Evolutionary conservation across 2,113 vertebrate species (phyloP).

Genomic region (Caracal caracal): DNA sequence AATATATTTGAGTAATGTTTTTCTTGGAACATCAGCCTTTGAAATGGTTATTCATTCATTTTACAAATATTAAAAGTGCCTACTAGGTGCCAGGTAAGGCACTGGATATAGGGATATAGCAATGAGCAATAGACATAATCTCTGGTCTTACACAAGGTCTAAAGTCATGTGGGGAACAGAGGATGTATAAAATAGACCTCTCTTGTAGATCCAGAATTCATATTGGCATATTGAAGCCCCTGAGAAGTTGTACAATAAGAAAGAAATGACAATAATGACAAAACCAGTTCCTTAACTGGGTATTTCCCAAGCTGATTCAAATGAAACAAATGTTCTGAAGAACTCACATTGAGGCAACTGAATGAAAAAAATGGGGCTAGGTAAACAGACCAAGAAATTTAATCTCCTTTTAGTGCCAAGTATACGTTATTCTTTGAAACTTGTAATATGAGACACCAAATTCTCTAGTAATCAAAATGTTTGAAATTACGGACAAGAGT

Average conservation of each 20-base stretch:
- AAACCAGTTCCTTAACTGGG: neutral
- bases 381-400: neutral
- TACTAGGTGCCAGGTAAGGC: neutral
- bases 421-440: conserved; percentile 8
- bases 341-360: neutral
- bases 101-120: neutral
- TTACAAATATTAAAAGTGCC: neutral
- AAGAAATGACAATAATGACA: neutral
- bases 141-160: neutral
- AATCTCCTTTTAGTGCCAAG: neutral
- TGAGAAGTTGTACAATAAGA: neutral
- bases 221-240: neutral
- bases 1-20: neutral
- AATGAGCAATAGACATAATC: neutral
- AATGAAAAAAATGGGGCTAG: neutral
- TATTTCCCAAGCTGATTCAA: neutral
- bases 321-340: neutral
- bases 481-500: neutral
- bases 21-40: neutral
- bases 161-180: neutral
- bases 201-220: neutral
- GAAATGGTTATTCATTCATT: neutral
- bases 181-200: neutral
- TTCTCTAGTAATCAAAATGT: neutral
- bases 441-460: neutral